phyloP scores from a whole-genome alignment of 2,797 vertebrate species.

The Hybognathus amarus region DNA sequence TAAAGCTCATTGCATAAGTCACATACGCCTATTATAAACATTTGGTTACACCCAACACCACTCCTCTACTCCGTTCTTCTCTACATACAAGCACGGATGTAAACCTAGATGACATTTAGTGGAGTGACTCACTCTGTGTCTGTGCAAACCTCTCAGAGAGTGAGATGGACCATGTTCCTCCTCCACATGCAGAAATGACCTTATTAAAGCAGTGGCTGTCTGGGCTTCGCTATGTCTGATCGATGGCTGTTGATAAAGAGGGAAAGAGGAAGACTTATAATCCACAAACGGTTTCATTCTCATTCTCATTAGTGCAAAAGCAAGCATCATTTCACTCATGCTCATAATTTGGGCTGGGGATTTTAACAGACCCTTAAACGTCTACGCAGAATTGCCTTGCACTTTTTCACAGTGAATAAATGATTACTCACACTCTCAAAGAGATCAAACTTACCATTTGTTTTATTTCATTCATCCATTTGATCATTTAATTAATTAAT shows the following conservation, averaged over 20 bases:
- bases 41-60: conserved; percentile 13
- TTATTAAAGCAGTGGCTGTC: conserved; percentile 17
- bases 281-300: not conserved
- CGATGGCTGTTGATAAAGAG: conserved; percentile 3
- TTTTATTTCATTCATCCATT: not conserved
- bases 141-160: not conserved
- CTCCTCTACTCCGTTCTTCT: not conserved
- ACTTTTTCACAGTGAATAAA: not conserved
- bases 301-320: not conserved
- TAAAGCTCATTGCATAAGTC: not conserved
- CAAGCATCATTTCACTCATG: not conserved
- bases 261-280: not conserved
- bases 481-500: not conserved
- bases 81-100: not conserved
- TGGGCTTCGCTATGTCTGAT: not conserved
- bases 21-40: conserved; percentile 42
- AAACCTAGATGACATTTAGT: conserved; percentile 19
- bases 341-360: not conserved
- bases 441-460: not conserved
- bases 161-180: not conserved
- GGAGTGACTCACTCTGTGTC: conserved; percentile 4
- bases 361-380: not conserved
- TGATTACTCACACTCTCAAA: not conserved
- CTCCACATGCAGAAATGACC: conserved; percentile 16
- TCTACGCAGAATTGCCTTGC: not conserved